Evolutionary conservation across 2,113 vertebrate species (phyloP).

Genomic region (Boulengeromyrus knoepffleri): DNA sequence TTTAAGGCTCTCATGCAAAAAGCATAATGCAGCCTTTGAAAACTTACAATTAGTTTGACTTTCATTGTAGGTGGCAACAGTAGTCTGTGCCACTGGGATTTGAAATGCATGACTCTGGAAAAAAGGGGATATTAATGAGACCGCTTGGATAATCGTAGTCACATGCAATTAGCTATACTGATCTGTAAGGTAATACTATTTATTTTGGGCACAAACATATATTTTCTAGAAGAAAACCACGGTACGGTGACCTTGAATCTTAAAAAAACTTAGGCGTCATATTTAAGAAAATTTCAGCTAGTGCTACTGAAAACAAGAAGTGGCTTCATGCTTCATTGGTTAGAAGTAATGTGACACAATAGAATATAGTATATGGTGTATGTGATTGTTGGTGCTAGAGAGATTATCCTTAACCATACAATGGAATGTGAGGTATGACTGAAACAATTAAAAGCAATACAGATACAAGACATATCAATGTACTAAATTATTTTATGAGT

Average conservation of each 20-base stretch:
- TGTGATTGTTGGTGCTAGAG: not conserved
- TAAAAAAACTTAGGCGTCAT: not conserved
- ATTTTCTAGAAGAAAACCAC: not conserved
- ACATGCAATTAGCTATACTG: slow-evolving; percentile 24
- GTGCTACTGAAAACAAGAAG: not conserved
- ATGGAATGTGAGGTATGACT: not conserved
- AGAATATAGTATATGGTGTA: not conserved
- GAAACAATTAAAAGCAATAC: not conserved
- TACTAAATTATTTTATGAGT: slow-evolving; percentile 16
- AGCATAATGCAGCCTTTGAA: not conserved
- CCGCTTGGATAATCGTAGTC: slow-evolving; percentile 8
- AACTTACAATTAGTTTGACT: not conserved
- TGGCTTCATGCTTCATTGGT: not conserved
- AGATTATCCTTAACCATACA: not conserved
- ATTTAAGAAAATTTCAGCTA: not conserved
- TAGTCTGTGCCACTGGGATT: not conserved
- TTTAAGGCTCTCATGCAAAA: not conserved
- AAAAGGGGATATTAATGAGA: slow-evolving; percentile 33
- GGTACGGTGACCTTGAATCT: slow-evolving; percentile 23
- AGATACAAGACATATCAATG: not conserved
- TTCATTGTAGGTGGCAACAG: not conserved
- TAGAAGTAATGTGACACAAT: not conserved
- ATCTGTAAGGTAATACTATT: slow-evolving; percentile 36
- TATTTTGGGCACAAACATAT: slow-evolving; percentile 30
- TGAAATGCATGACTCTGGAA: slow-evolving; percentile 24